Base-by-base conservation (phyloP, 2,113 vertebrate genomes). In the Apeltes quadracus region DNA sequence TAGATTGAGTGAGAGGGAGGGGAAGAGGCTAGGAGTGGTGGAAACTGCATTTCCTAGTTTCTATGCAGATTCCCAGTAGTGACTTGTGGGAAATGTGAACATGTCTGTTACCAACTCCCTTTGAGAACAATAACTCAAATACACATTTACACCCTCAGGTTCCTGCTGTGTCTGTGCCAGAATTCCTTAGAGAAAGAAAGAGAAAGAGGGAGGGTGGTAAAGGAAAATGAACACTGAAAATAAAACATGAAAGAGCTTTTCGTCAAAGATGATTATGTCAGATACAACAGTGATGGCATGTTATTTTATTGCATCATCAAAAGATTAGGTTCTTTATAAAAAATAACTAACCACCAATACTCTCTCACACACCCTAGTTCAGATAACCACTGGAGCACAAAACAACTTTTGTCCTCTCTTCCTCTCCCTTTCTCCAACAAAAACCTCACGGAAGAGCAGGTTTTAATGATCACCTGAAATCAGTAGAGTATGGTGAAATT, bases 291-390 rank as follows among this genome's bases (percentile, higher is more conserved):
- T 79, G 76, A 81, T 82, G 46, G 72, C 39, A 69, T 71, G 58
- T 61, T 62, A 22, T 75, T 43, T 69, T 43, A 79, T 85, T 87
- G 75, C 87, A 89, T 89, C 69, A 81, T 89, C 69, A 81, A 77
- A 87, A 75, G 63, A 84, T 84, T 69, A 82, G 44, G 12, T 76
- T 79, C 79, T 79, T 62, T 69, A 84, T 70, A 76, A 76, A 78
- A 58, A 39, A 43, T 20, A 29, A 29, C 57, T 34, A 6, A 46
- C 22, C 34, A 18, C 48, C 32, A 4, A 10, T 23, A 12, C 10
- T 13, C 7, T 4, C 18, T 27, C 23, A 25, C 41, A 27, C 61
- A 65, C 58, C 48, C n/a, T 1, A 23, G 27, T 58, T 22, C 59
- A 51, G 32, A 83, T 34, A 66, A 62, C 25, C 51, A 70, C 61